These are phyloP conservation scores for Eupsilia transversa DNA, from an alignment of 2,888 invertebrate species.

Conservation along the genomic window DNA sequence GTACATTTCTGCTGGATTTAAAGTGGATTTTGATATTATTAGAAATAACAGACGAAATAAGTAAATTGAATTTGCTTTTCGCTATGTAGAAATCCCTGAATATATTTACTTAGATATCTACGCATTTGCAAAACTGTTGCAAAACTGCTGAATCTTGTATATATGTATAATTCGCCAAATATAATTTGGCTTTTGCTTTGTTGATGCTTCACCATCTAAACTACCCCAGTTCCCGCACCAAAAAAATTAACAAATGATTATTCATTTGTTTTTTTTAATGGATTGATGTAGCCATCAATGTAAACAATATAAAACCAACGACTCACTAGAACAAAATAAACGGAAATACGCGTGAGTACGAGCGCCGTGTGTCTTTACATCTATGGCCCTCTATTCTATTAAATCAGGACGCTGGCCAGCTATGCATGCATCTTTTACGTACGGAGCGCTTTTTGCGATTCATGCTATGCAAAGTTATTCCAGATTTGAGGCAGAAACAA, in stretches of 20 bases:
- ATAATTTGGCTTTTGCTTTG: neutral
- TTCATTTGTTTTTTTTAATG: neutral
- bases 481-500: constrained; percentile 82
- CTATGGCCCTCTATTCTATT: constrained; percentile 84
- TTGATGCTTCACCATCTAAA: neutral
- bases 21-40: constrained; percentile 28
- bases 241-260: neutral
- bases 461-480: constrained; percentile 88
- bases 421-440: constrained; percentile 79
- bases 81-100: too few relatives aligned
- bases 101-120: neutral
- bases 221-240: neutral
- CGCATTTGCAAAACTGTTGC: neutral
- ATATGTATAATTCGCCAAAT: neutral
- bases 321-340: constrained; percentile 70
- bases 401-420: constrained; percentile 80
- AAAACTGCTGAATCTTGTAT: neutral
- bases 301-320: constrained; percentile 70
- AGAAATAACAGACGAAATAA: neutral
- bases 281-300: constrained; percentile 67
- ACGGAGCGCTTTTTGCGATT: constrained; percentile 80
- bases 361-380: constrained; percentile 71
- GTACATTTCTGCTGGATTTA: constrained; percentile 55
- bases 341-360: constrained; percentile 67
- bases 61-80: neutral